A percentile compares a stretch with the other conserved stretches of the same genome.
phyloP scores from a whole-genome alignment of 2,888 invertebrate genomes.

The Lapara coniferarum region DNA sequence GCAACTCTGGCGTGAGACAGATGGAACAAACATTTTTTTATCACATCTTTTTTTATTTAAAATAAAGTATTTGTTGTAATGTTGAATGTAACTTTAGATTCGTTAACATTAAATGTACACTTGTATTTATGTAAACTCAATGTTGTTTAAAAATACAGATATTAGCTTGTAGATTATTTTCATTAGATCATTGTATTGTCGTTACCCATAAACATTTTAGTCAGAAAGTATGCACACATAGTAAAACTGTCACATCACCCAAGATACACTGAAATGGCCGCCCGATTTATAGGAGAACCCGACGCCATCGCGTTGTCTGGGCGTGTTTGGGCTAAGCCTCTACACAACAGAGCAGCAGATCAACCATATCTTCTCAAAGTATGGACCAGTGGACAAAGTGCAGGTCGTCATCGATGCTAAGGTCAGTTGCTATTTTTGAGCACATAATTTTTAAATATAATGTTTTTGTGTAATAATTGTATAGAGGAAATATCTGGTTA shows the following conservation, averaged over 20 bases:
- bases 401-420: slow-evolving; percentile 98
- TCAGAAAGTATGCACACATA: not conserved
- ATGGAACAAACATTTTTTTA: slow-evolving; percentile 18
- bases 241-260: not conserved
- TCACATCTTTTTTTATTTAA: not conserved
- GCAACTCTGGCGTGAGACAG: slow-evolving; percentile 6
- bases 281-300: slow-evolving; percentile 88
- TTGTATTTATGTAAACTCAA: too few species aligned
- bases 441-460: not conserved
- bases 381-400: slow-evolving; percentile 95
- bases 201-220: not conserved
- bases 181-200: too few species aligned
- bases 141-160: too few species aligned
- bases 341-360: slow-evolving; percentile 96
- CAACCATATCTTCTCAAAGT: slow-evolving; percentile 95
- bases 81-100: too few species aligned
- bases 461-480: not conserved
- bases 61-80: not conserved
- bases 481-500: not conserved
- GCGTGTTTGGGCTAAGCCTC: slow-evolving; percentile 96
- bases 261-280: slow-evolving; percentile 4
- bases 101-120: too few species aligned
- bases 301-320: slow-evolving; percentile 93
- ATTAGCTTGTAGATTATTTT: too few species aligned
- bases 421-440: slow-evolving; percentile 73